These are phyloP conservation scores for Pangasius djambal DNA, from an alignment of 2,797 vertebrate species.

Conservation along the genomic window DNA sequence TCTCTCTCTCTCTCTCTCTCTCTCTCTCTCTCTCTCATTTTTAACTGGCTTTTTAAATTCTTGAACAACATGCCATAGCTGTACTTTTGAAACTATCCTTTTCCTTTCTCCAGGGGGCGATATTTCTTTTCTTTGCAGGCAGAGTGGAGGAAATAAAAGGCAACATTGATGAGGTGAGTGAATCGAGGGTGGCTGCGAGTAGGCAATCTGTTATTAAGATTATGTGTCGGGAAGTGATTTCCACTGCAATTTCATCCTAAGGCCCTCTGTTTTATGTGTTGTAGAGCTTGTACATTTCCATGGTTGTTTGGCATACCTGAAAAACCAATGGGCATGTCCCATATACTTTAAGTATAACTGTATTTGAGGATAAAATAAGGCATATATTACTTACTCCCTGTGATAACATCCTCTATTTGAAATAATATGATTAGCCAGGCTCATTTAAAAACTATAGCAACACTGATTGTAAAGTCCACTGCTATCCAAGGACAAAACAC, in stretches of 20 bases:
- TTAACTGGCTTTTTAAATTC: background rate
- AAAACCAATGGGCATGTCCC: background rate
- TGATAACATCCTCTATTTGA: background rate
- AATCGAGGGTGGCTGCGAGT: background rate
- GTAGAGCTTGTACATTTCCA: background rate
- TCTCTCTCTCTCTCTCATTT: background rate
- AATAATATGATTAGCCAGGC: background rate
- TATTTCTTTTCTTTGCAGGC: constrained; percentile 87
- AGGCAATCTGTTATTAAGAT: background rate
- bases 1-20: background rate
- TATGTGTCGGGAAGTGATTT: background rate
- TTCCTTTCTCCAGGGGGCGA: constrained; percentile 75
- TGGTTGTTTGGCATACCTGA: background rate
- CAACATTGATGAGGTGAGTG: constrained; percentile 81
- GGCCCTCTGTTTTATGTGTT: background rate
- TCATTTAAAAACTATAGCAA: background rate
- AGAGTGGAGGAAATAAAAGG: constrained; percentile 86
- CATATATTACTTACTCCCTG: background rate
- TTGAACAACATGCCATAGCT: background rate
- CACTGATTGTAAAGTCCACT: background rate
- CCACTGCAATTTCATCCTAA: background rate
- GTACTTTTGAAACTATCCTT: background rate
- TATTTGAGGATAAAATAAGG: background rate
- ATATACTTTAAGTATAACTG: background rate
- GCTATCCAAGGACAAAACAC: background rate